Base-by-base conservation (phyloP, 2,888 invertebrate species). In the Ochropleura leucogaster region DNA sequence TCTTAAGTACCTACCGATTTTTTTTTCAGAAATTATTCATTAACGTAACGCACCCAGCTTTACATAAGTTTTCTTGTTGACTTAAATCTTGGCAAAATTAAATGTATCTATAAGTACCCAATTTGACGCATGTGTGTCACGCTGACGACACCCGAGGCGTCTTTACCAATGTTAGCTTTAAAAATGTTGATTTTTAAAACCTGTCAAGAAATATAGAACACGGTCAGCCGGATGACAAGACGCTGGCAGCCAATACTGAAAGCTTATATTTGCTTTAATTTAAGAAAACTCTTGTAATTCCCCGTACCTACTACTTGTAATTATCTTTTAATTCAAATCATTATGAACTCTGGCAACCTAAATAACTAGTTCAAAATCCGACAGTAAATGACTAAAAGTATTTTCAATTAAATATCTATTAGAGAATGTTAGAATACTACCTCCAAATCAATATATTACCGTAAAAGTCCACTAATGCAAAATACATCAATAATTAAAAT, bases 231-330 rank as follows among this genome's bases (percentile, higher is more conserved):
- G 10, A 42, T 69, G 46, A 60, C 64, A 60, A 20, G 20, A 42
- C 40, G 14, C 10, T 51, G 66, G 49, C 49, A 44, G 65, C 65
- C 69, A 69, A 65, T 70, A 49, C 18, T 70, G 12, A 51, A 51
- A 51, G 49, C 42, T 20, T 10, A 65, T 51, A 65, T 46, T 8
- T 10, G 10, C 4, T 42, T 18, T 18, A 10, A 12, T n/a, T 44
- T 44, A 44, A 12, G n/a, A 62, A 60, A 62, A 44, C 12, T n/a
- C n/a, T 62, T 42, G 30, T 4, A 64, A 14, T 46, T 47, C n/a
- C 40, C 46, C 63, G 64, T 10, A 30, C 7, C 30, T 40, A 40
- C 16, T 40, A 20, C 14, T 20, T 53, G 49, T 64, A 44, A 14
- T 9, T 7, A 20, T 12, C 9, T 18, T 71, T 55, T 8, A 53